Base-by-base conservation (phyloP, 2,888 invertebrate species). In the Petrophora chlorosata region DNA sequence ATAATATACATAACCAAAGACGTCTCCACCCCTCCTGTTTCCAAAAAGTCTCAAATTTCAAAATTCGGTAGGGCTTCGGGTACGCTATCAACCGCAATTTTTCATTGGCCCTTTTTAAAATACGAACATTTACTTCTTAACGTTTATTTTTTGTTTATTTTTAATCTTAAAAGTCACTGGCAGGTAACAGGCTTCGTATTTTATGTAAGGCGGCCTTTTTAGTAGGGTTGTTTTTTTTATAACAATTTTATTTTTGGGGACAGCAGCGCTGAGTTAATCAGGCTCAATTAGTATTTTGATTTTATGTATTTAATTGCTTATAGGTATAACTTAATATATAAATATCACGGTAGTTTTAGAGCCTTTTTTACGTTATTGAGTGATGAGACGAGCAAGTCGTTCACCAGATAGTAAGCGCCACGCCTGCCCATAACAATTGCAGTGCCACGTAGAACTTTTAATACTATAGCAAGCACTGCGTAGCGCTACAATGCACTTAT, bases 81-180 rank as follows among this genome's bases (percentile, higher is more conserved):
- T 73, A 72, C 72, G 67, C 73, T 82, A 82, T 81, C 84, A 62
- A 43, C 63, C 63, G 73, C 73, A 72, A 79, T 79, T 82, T 79
- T 76, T 85, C 83, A 83, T 86, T 85, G 83, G 84, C 60, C 73
- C 72, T 72, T 78, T 80, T 77, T 69, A 72, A 81, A 81, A 80
- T 77, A 73, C 60, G 68, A 76, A 72, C 61, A 52, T 59, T 49
- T 48, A 48, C 42, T 32, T 39, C n/a, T n/a, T n/a, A n/a, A n/a
- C n/a, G n/a, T n/a, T n/a, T n/a, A n/a, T n/a, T n/a, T 57, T 65
- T 66, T 70, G 53, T 72, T 71, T 72, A 15, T 70, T 70, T 59
- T 53, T 60, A 55, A 62, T 64, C 55, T 61, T 38, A 26, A 43
- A 66, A 65, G 43, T 65, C 63, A 67, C 65, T 61, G 59, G 58